A percentile compares a stretch with the other conserved stretches of the same genome.
These are phyloP conservation scores for rabbit (Oryctolagus cuniculus) DNA, from an alignment of 2,113 vertebrate species.

Conservation along the genomic window mOryCun1.1 NC_091444.1:35524001-35524500, in stretches of 20 bases:
- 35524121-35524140: neutral
- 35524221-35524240: neutral
- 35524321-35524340: neutral
- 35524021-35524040: neutral
- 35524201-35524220: neutral
- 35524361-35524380: neutral
- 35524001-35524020: neutral
- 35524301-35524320: neutral
- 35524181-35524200: neutral
- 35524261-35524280: neutral
- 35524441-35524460: conserved; percentile 43
- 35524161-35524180: too few species aligned
- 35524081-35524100: neutral
- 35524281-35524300: neutral
- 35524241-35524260: neutral
- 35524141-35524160: neutral
- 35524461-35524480: conserved; percentile 38
- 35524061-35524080: neutral
- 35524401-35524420: neutral
- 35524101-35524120: neutral
- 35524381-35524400: neutral
- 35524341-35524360: neutral
- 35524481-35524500: conserved; percentile 60
- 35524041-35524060: neutral
- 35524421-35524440: neutral